Percentiles rank a stretch among this genome's conserved stretches.
These are phyloP conservation scores for Caenorhabditis sp. DNA, from an alignment of 2,888 invertebrate genomes.

Conservation along the genomic window DNA sequence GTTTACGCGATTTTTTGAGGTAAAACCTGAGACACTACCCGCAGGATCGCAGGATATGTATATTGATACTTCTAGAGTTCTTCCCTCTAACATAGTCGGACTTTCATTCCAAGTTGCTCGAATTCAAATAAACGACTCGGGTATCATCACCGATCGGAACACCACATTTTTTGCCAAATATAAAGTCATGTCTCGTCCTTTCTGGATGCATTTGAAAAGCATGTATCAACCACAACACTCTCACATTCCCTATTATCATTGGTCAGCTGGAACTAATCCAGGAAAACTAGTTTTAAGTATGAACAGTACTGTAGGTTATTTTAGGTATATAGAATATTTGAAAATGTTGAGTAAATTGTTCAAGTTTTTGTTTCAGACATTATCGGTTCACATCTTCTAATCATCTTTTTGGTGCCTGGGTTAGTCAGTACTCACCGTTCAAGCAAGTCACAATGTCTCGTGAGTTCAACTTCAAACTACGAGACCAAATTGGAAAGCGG, in stretches of 20 bases:
- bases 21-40: no score
- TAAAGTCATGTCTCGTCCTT: neutral
- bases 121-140: neutral
- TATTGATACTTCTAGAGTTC: no score
- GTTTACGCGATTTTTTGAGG: no score
- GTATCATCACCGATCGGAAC: neutral
- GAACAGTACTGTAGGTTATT: neutral
- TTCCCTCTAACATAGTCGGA: neutral
- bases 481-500: neutral
- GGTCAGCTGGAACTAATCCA: neutral
- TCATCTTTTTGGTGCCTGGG: neutral
- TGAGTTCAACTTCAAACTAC: neutral
- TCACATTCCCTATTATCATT: neutral
- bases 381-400: neutral
- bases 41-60: no score
- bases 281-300: neutral
- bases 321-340: neutral
- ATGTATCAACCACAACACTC: neutral
- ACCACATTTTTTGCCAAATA: neutral
- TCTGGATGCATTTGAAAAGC: neutral
- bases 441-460: neutral
- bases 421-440: neutral
- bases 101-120: neutral
- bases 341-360: neutral
- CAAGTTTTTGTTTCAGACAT: neutral